A percentile compares a stretch with the other conserved stretches of the same genome.
Evolutionary conservation across 2,888 invertebrate species (phyloP).

Genomic region (Eristalinus aeneus): DNA sequence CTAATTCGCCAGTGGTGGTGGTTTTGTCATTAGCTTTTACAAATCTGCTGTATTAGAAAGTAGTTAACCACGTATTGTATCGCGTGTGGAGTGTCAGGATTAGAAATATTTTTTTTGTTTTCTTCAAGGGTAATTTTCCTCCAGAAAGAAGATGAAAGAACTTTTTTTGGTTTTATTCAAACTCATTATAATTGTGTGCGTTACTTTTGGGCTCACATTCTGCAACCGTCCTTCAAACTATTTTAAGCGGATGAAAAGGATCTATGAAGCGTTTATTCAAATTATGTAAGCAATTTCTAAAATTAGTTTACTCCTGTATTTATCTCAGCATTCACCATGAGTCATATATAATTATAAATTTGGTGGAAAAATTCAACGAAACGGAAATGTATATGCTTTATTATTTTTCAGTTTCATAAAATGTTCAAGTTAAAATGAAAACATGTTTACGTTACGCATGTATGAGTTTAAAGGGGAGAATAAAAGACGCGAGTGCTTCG

Average conservation of each 20-base stretch:
- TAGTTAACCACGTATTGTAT: too few relatives aligned
- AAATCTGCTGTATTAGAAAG: too few relatives aligned
- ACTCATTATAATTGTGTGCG: neutral
- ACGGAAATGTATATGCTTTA: neutral
- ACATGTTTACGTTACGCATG: neutral
- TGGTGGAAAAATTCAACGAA: neutral
- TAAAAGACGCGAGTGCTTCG: too few relatives aligned
- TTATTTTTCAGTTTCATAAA: too few relatives aligned
- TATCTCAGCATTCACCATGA: neutral
- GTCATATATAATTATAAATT: neutral
- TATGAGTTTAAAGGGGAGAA: neutral
- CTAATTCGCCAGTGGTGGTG: too few relatives aligned
- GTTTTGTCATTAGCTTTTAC: too few relatives aligned
- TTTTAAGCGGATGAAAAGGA: neutral
- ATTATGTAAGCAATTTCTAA: constrained; percentile 41
- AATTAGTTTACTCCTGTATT: constrained; percentile 15
- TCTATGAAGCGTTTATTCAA: constrained; percentile 6
- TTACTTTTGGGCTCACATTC: neutral
- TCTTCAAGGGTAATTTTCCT: too few relatives aligned
- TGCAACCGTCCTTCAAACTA: neutral
- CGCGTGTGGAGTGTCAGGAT: too few relatives aligned
- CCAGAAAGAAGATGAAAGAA: neutral
- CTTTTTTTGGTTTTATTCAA: neutral
- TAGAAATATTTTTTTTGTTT: too few relatives aligned
- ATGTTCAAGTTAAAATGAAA: too few relatives aligned